Evolutionary conservation across 2,113 vertebrate species (phyloP).

Genomic region (Engraulis encrasicolus): DNA sequence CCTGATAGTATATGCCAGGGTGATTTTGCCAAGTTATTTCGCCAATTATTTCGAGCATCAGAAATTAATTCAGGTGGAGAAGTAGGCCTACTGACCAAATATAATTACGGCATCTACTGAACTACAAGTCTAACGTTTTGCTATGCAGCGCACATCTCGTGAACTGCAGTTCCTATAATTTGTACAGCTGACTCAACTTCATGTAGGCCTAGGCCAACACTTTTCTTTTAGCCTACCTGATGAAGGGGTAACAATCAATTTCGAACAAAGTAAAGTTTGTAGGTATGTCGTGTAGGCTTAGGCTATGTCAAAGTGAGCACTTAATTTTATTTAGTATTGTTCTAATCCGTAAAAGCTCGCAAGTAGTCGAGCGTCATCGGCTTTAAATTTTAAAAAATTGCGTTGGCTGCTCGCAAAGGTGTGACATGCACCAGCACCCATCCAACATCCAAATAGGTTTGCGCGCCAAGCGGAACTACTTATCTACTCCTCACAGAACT

Average conservation of each 20-base stretch:
- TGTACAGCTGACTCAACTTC: too few species aligned
- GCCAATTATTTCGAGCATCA: background rate
- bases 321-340: too few species aligned
- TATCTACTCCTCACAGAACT: background rate
- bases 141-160: too few species aligned
- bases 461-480: constrained; percentile 18
- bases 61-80: background rate
- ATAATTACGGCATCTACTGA: too few species aligned
- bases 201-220: too few species aligned
- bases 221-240: too few species aligned
- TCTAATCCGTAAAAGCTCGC: background rate
- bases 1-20: background rate
- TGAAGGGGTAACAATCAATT: too few species aligned
- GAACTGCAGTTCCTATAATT: too few species aligned
- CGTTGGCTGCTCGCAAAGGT: background rate
- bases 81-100: background rate
- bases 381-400: background rate
- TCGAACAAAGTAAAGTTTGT: too few species aligned
- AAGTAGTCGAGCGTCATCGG: background rate
- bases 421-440: background rate
- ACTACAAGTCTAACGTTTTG: too few species aligned
- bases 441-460: background rate
- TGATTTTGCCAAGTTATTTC: constrained; percentile 11
- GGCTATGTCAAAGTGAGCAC: too few species aligned
- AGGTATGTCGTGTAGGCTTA: too few species aligned